phyloP scores from a whole-genome alignment of 1,140 invertebrate species.

The Ganaspis sp. region DNA sequence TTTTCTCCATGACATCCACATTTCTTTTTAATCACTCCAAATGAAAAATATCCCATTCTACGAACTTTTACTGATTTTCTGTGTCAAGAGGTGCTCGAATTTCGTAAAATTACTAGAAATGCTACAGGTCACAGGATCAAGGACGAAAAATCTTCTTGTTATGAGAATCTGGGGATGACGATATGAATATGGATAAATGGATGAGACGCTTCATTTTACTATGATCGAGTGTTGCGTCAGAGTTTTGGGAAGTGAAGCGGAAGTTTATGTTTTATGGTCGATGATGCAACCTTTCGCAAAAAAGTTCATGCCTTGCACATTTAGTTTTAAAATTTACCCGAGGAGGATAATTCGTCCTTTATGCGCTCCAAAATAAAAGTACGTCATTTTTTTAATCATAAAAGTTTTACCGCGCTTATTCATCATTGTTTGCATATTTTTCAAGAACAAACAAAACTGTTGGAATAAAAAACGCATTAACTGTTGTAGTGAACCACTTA shows the following conservation, averaged over 20 bases:
- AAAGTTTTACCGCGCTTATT: too few species aligned
- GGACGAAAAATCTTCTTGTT: not conserved
- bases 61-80: not conserved
- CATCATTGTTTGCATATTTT: too few species aligned
- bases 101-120: not conserved
- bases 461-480: too few species aligned
- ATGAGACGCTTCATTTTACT: not conserved
- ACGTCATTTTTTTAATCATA: too few species aligned
- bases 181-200: conserved; percentile 4
- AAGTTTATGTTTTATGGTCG: not conserved
- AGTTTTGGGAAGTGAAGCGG: not conserved
- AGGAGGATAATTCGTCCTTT: not conserved
- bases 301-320: not conserved
- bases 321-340: not conserved
- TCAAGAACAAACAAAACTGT: too few species aligned
- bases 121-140: not conserved
- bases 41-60: too few species aligned
- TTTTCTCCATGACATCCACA: too few species aligned
- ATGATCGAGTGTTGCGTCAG: not conserved
- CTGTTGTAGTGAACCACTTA: not conserved
- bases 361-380: not conserved
- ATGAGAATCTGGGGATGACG: not conserved
- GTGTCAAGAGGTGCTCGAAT: not conserved
- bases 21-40: too few species aligned
- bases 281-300: not conserved